A percentile compares a stretch with the other conserved stretches of the same genome.
These are phyloP conservation scores for Pelochelys cantorii DNA, from an alignment of 2,797 vertebrate species.

Conservation along the genomic window DNA sequence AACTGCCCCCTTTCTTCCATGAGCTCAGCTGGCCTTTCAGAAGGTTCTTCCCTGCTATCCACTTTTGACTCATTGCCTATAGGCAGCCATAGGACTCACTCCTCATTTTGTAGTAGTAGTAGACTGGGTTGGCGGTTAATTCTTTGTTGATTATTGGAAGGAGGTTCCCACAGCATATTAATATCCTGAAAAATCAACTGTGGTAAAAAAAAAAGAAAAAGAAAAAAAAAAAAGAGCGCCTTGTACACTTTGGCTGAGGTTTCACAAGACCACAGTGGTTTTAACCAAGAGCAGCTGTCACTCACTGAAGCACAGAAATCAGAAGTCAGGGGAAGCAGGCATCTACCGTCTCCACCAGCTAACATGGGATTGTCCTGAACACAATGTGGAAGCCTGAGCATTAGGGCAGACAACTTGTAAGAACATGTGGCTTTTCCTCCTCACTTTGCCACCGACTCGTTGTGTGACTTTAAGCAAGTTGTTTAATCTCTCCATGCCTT, in stretches of 20 bases:
- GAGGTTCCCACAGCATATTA: neutral
- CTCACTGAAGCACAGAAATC: neutral
- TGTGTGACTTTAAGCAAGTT: neutral
- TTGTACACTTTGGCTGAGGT: neutral
- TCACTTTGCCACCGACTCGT: neutral
- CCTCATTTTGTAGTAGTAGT: neutral
- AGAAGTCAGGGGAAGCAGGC: neutral
- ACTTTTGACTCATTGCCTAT: neutral
- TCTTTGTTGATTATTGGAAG: neutral
- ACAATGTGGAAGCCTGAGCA: neutral
- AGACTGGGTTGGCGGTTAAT: neutral
- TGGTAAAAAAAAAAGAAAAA: neutral
- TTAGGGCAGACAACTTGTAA: neutral
- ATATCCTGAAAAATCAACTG: slow-evolving; percentile 1
- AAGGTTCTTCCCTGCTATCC: neutral
- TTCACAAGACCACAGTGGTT: neutral
- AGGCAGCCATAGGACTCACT: neutral
- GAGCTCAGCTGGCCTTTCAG: neutral
- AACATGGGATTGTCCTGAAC: neutral
- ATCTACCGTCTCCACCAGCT: neutral
- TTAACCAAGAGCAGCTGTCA: neutral
- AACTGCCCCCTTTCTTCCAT: neutral
- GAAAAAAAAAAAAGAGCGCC: neutral
- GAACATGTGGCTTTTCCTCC: neutral
- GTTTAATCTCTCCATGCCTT: neutral